A percentile compares a stretch with the other conserved stretches of the same genome.
Conservation (phyloP, 2,797 vertebrate genomes). For the Prunella strophiata region DNA sequence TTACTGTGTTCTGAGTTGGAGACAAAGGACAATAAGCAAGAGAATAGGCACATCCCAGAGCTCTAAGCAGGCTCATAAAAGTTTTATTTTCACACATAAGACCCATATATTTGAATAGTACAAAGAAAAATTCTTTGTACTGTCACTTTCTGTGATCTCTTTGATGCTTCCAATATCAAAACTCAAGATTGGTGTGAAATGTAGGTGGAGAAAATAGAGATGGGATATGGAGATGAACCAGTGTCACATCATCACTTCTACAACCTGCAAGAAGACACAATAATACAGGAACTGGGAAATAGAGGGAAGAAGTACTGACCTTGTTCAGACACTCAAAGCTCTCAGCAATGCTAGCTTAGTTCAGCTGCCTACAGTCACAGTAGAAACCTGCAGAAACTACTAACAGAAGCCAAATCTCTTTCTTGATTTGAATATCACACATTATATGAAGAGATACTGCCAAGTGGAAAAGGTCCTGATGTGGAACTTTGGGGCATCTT, state of each 20-base stretch:
- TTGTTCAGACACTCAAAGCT: background rate
- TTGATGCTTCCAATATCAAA: background rate
- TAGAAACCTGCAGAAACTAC: background rate
- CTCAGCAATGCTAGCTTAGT: background rate
- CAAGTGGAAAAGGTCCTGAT: background rate
- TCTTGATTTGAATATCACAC: background rate
- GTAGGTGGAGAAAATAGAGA: background rate
- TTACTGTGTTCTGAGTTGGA: background rate
- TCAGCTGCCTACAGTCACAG: background rate
- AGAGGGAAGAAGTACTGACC: background rate
- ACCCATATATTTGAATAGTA: background rate
- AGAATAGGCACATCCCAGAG: background rate
- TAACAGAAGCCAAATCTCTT: background rate
- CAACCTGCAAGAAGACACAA: background rate
- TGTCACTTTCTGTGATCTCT: background rate
- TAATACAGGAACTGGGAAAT: background rate
- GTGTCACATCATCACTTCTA: background rate
- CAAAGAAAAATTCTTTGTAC: background rate
- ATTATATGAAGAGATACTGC: background rate
- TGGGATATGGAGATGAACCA: background rate
- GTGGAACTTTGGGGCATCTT: background rate
- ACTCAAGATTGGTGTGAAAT: background rate
- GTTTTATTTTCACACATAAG: background rate
- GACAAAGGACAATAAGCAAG: background rate
- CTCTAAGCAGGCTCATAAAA: background rate